These are phyloP conservation scores for Lithodes maja DNA, from an alignment of 2,888 invertebrate genomes.

Conservation along the genomic window DNA sequence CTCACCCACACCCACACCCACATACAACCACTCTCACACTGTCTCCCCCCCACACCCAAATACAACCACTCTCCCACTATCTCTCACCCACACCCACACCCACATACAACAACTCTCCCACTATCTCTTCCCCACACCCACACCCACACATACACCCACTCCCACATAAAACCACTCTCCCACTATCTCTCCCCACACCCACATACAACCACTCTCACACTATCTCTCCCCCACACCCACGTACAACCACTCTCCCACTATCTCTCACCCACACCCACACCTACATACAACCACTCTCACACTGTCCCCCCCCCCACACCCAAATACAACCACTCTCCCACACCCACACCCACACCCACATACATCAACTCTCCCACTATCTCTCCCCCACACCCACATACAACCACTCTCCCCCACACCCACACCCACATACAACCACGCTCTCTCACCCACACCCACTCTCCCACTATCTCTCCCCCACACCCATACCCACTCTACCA, in stretches of 20 bases:
- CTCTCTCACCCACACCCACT: no score
- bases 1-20: background rate
- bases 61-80: background rate
- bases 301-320: no score
- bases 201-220: background rate
- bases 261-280: no score
- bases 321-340: no score
- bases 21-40: background rate
- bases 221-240: background rate
- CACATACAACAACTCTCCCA: background rate
- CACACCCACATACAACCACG: no score
- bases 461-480: no score
- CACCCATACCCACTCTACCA: no score
- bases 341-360: no score
- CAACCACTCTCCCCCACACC: no score
- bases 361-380: no score
- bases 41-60: background rate
- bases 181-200: constrained; percentile 18
- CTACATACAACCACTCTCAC: no score
- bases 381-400: no score
- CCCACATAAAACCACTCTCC: background rate
- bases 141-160: background rate
- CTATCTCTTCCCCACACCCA: background rate
- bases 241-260: background rate
- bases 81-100: background rate